Evolutionary conservation across 1,140 invertebrate genomes (phyloP).

Genomic region (Bombus confusus): DNA sequence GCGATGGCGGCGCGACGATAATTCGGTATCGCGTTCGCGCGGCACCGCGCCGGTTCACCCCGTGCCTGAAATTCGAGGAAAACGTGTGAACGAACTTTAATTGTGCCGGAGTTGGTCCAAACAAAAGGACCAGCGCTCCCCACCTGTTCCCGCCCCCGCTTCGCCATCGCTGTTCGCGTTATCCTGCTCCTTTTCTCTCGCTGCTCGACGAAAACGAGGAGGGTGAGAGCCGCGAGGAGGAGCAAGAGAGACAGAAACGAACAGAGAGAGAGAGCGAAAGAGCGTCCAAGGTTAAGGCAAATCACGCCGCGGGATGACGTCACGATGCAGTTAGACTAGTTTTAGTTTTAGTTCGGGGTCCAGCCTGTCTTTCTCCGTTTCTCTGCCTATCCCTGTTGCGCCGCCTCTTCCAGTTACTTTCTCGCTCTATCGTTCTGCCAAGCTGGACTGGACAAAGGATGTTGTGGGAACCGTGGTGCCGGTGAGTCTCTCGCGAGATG

Average conservation of each 20-base stretch:
- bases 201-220: conserved; percentile 23
- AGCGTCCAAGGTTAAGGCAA: conserved; percentile 80
- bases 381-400: conserved; percentile 32
- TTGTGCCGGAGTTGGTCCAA: conserved; percentile 58
- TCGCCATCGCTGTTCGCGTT: conserved; percentile 40
- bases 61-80: conserved; percentile 60
- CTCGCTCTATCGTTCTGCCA: conserved; percentile 16
- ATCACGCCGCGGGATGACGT: conserved; percentile 80
- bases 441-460: conserved; percentile 76
- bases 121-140: conserved; percentile 59
- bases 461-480: conserved; percentile 65
- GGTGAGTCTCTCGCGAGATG: conserved; percentile 49
- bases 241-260: conserved; percentile 52
- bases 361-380: conserved; percentile 55
- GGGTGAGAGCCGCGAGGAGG: conserved; percentile 42
- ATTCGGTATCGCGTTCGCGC: conserved; percentile 20
- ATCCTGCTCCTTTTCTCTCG: conserved; percentile 59
- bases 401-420: conserved; percentile 15
- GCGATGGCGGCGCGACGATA: not conserved
- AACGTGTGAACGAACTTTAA: conserved; percentile 71
- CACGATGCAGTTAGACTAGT: conserved; percentile 82
- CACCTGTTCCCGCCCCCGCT: conserved; percentile 10
- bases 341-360: conserved; percentile 79
- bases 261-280: conserved; percentile 62
- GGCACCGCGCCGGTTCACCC: not conserved